Evolutionary conservation across 2,797 vertebrate species (phyloP), one percentile per base, ranked within the genome.

Genomic region (Tenualosa ilisha): DNA sequence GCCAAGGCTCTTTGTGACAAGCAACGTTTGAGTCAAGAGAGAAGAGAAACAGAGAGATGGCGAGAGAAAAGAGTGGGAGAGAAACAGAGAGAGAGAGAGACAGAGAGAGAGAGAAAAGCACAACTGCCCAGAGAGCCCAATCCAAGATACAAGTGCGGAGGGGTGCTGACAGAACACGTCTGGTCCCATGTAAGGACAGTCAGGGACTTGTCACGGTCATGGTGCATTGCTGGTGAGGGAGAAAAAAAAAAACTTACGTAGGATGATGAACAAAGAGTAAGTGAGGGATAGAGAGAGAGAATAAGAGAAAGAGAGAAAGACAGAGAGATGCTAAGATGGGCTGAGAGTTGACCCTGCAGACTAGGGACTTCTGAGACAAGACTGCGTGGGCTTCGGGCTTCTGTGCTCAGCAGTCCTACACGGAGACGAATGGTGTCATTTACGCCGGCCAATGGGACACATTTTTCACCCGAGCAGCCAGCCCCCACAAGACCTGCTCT

Each of bases 341-440:
- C 68, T 49, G 51, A 43, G 40, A 46, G 72, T 79, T 43, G 72
- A 79, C 72, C 72, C 72, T 79, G 72, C 72, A 79, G 72, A 68
- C 40, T 61, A 81, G 82, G 72, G 81, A 37, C 83, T 83, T 83
- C 54, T 83, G 82, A 82, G 5, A 7, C 51, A 83, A 43, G 31
- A 53, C 31, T 65, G 81, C 50, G 59, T 82, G 54, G 81, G 49
- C 82, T 22, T 22, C 31, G 9, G 86, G 37, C 54, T 31, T 83
- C 81, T 84, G 82, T 54, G 84, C 84, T 87, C 88, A 86, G 87
- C 83, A 87, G 82, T 84, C 86, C 81, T 68, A 50, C 61, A 51
- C 84, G 81, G 26, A 86, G 87, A 91, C 31, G 22, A 84, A 89
- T 90, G 85, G 83, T 81, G 86, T 89, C 86, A 88, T 86, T 90